Conservation (phyloP, 2,113 vertebrate species). For the Rhynchopsitta pachyrhyncha region DNA sequence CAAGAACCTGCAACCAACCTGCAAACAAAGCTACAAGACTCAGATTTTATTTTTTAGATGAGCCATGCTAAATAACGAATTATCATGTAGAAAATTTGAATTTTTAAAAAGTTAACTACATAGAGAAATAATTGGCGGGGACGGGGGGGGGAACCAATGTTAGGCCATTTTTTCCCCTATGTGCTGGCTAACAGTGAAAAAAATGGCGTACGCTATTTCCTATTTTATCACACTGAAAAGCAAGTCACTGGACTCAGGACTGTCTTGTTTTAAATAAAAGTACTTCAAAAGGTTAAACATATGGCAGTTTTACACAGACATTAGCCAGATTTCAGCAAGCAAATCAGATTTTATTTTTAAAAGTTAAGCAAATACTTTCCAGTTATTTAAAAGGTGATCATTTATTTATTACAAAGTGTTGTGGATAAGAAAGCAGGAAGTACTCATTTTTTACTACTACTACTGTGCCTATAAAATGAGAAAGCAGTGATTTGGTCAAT, state of each 20-base stretch:
- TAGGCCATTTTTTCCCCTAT: background rate
- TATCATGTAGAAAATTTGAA: background rate
- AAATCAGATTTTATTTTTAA: conserved; percentile 6
- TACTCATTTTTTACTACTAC: background rate
- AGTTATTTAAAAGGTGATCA: background rate
- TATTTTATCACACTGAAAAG: conserved; percentile 7
- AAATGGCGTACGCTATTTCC: background rate
- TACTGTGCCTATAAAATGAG: conserved; percentile 18
- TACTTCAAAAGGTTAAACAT: background rate
- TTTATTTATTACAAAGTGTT: conserved; percentile 1
- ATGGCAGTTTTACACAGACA: background rate
- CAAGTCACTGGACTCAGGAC: background rate
- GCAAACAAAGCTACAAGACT: background rate
- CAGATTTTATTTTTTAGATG: background rate
- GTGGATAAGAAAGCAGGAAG: conserved; percentile 9
- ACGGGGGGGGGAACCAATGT: fast-evolving
- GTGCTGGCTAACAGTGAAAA: background rate
- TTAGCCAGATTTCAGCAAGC: conserved; percentile 14
- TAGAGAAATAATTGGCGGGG: background rate
- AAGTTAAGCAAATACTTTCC: background rate
- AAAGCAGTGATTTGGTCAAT: conserved; percentile 15
- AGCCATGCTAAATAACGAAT: background rate
- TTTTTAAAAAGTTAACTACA: background rate
- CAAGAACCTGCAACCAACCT: conserved; percentile 31
- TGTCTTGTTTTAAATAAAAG: background rate